Conservation (phyloP, 2,888 invertebrate species). For the Ectropis crepuscularia region DNA sequence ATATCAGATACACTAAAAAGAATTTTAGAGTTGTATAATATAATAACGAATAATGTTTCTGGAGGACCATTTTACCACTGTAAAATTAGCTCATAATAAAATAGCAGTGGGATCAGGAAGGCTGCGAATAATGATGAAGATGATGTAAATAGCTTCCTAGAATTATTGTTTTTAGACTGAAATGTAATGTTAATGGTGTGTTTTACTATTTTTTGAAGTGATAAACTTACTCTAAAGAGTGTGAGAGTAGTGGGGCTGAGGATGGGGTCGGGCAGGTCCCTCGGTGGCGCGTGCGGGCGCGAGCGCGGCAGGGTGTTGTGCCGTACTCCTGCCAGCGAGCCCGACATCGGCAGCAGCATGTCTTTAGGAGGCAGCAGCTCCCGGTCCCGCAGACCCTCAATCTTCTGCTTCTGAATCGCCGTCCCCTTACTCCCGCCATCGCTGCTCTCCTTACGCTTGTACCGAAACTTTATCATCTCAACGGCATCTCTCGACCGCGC, state of each 20-base stretch:
- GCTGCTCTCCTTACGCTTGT: constrained; percentile 85
- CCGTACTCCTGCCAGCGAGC: constrained; percentile 71
- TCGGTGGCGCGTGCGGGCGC: constrained; percentile 57
- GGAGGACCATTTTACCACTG: too few species aligned
- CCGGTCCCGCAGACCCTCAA: constrained; percentile 73
- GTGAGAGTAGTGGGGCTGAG: constrained; percentile 70
- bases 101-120: too few species aligned
- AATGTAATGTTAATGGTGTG: too few species aligned
- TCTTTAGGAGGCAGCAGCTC: constrained; percentile 79
- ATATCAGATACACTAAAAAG: too few species aligned
- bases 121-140: too few species aligned
- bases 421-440: constrained; percentile 66
- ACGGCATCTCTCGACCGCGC: constrained; percentile 61
- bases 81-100: too few species aligned
- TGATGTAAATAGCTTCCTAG: too few species aligned
- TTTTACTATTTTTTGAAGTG: not conserved
- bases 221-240: constrained; percentile 77
- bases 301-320: constrained; percentile 78
- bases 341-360: constrained; percentile 61
- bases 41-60: too few species aligned
- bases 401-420: constrained; percentile 78
- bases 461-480: constrained; percentile 87
- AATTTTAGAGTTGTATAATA: too few species aligned
- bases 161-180: too few species aligned
- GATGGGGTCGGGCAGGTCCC: constrained; percentile 60